Evolutionary conservation across 2,888 invertebrate species (phyloP).

Genomic region (Amblyjoppa proteus): DNA sequence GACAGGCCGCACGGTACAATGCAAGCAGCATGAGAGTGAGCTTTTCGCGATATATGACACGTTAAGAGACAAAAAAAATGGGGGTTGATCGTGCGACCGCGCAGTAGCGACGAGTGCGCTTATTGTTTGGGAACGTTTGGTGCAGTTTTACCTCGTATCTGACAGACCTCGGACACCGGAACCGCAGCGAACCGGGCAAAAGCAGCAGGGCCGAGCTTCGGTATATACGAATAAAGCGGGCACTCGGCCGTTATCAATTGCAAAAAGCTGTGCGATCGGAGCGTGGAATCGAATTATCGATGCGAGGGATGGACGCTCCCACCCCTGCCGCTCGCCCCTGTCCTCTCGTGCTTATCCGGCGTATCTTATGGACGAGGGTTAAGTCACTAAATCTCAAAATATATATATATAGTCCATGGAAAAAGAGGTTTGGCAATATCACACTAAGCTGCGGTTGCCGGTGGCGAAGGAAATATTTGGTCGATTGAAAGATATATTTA

Average conservation of each 20-base stretch:
- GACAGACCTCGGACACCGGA: conserved; percentile 17
- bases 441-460: no score
- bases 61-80: neutral
- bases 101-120: conserved; percentile 14
- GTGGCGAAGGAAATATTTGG: no score
- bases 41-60: conserved; percentile 32
- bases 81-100: conserved; percentile 16
- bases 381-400: neutral
- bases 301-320: conserved; percentile 1
- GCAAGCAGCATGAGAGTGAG: neutral
- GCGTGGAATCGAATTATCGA: conserved; percentile 43
- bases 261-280: conserved; percentile 42
- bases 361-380: neutral
- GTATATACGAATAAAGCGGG: conserved; percentile 44
- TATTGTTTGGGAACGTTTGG: conserved; percentile 52
- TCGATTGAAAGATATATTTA: no score
- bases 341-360: neutral
- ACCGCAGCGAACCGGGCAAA: conserved; percentile 14
- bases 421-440: no score
- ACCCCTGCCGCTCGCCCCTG: neutral
- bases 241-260: conserved; percentile 45
- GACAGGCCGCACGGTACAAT: no score
- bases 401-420: neutral
- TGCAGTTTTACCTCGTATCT: neutral
- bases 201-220: neutral